phyloP scores from a whole-genome alignment of 2,888 invertebrate species.

The Apeira syringaria region DNA sequence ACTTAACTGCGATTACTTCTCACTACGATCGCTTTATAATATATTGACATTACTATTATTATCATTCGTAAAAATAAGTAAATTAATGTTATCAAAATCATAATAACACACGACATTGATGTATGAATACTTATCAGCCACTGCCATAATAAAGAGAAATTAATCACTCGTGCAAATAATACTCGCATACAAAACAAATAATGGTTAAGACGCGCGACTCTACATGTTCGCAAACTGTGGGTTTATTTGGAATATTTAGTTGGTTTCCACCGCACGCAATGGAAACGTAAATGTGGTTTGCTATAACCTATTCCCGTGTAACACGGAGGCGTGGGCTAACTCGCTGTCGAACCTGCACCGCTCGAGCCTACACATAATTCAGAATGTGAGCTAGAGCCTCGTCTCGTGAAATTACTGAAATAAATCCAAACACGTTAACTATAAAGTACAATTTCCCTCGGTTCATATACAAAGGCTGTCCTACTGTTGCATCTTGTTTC shows the following conservation, averaged over 20 bases:
- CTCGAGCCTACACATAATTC: constrained; percentile 26
- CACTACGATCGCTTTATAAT: too few relatives aligned
- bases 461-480: constrained; percentile 40
- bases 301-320: constrained; percentile 3
- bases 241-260: not conserved
- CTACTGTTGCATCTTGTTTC: constrained; percentile 49
- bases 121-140: not conserved
- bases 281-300: not conserved
- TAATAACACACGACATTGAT: not conserved
- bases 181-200: not conserved
- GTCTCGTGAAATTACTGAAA: constrained; percentile 9
- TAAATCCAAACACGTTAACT: constrained; percentile 17
- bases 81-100: too few relatives aligned
- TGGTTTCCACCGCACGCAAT: not conserved
- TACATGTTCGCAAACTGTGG: not conserved
- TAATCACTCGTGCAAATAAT: not conserved
- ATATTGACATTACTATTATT: too few relatives aligned
- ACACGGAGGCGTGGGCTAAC: constrained; percentile 40
- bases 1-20: too few relatives aligned
- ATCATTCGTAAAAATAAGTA: too few relatives aligned
- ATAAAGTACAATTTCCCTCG: constrained; percentile 48
- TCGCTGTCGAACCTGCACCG: constrained; percentile 28
- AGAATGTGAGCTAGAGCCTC: constrained; percentile 10
- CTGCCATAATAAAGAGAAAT: not conserved
- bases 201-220: not conserved